phyloP scores from a whole-genome alignment of 2,888 invertebrate species.

The Mayetiola destructor region DNA sequence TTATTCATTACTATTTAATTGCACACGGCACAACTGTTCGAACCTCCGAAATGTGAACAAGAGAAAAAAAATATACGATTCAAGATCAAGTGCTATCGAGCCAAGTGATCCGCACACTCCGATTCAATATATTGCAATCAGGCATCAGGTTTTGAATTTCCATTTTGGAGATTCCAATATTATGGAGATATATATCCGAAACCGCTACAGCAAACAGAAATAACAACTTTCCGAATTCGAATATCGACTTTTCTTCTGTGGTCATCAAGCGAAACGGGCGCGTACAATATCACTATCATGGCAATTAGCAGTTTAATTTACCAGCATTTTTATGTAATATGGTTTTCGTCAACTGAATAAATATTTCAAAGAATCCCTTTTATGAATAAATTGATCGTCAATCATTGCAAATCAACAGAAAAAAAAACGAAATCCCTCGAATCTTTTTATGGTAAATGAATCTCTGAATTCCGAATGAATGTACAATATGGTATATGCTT shows the following conservation, averaged over 20 bases:
- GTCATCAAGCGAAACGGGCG: not conserved
- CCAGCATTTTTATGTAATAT: slow-evolving; percentile 1
- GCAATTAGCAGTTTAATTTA: not conserved
- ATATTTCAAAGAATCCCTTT: slow-evolving; percentile 4
- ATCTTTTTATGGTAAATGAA: slow-evolving; percentile 3
- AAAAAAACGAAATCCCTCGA: not conserved
- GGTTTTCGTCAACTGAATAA: not conserved
- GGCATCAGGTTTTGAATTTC: not conserved
- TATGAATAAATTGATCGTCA: not conserved
- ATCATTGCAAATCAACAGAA: not conserved
- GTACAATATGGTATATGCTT: too few species aligned
- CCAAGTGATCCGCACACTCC: not conserved
- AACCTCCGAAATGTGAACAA: slow-evolving; percentile 2
- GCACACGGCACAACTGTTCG: not conserved
- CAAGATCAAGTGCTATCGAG: slow-evolving; percentile 1
- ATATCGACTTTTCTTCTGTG: not conserved
- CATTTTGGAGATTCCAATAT: not conserved
- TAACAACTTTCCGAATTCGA: not conserved
- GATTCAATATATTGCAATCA: not conserved
- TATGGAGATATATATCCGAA: slow-evolving; percentile 5
- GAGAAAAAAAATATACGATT: too few species aligned
- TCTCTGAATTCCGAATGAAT: too few species aligned
- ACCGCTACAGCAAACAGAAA: not conserved
- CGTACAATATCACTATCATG: not conserved
- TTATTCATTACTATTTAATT: slow-evolving; percentile 7